Evolutionary conservation across 2,113 vertebrate species (phyloP).

Genomic region (Castor canadensis): DNA sequence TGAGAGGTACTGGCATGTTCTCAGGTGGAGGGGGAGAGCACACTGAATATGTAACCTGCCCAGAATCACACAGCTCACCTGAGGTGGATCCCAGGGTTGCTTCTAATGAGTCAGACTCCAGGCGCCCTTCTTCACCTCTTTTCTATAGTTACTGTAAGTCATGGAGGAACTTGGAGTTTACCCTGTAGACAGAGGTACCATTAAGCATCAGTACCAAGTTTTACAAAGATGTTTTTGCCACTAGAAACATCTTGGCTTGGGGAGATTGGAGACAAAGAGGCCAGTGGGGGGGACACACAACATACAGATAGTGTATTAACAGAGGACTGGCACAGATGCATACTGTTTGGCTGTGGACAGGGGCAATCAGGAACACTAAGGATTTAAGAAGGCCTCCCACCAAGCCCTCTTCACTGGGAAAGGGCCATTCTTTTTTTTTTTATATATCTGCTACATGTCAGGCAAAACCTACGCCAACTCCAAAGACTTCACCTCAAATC

Average conservation of each 20-base stretch:
- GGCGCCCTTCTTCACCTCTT: neutral
- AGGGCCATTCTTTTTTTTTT: slow-evolving; percentile 71
- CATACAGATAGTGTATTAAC: neutral
- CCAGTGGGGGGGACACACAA: neutral
- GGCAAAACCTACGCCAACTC: slow-evolving; percentile 56
- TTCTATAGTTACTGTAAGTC: neutral
- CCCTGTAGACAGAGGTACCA: neutral
- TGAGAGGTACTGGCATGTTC: neutral
- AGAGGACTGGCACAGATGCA: neutral
- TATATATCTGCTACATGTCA: slow-evolving; percentile 70
- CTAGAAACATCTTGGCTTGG: neutral
- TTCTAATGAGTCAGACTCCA: neutral
- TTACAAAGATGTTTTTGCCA: neutral
- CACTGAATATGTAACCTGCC: too few relatives aligned
- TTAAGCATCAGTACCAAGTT: neutral
- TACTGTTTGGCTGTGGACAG: neutral
- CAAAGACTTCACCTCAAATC: slow-evolving; percentile 72
- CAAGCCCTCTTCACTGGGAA: neutral
- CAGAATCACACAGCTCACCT: neutral
- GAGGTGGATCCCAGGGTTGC: neutral
- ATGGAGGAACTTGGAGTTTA: neutral
- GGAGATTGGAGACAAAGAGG: neutral
- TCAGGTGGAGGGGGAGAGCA: neutral
- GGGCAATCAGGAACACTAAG: neutral
- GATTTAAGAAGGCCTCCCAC: slow-evolving; percentile 35